These are phyloP conservation scores for Equus przewalskii DNA, from an alignment of 2,113 vertebrate species.

Conservation along the genomic window DNA sequence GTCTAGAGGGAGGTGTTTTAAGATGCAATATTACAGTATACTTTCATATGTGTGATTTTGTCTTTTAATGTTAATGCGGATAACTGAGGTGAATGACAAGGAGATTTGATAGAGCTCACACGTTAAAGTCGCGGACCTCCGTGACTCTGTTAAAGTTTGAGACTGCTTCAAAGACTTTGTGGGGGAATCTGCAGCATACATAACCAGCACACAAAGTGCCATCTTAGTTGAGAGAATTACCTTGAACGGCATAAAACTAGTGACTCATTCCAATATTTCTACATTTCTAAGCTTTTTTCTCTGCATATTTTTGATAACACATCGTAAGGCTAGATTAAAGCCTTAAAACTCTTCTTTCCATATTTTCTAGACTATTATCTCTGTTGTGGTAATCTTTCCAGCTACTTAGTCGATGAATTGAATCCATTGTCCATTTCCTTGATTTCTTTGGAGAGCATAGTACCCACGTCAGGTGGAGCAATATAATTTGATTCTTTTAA, in stretches of 20 bases:
- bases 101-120: not conserved
- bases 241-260: not conserved
- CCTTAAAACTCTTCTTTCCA: not conserved
- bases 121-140: not conserved
- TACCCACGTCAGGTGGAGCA: not conserved
- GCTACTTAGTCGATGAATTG: not conserved
- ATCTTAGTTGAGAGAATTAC: not conserved
- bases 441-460: not conserved
- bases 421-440: not conserved
- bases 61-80: not conserved
- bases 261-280: not conserved
- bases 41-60: not conserved
- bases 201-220: not conserved
- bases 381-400: not conserved
- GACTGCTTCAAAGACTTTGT: not conserved
- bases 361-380: not conserved
- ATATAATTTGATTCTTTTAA: not conserved
- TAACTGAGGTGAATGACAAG: not conserved
- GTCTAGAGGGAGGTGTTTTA: not conserved
- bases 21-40: not conserved
- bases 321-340: not conserved
- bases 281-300: not conserved
- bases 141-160: not conserved
- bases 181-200: not conserved
- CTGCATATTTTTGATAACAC: not conserved